phyloP scores from a whole-genome alignment of 2,113 vertebrate species.

The Procavia capensis region DNA sequence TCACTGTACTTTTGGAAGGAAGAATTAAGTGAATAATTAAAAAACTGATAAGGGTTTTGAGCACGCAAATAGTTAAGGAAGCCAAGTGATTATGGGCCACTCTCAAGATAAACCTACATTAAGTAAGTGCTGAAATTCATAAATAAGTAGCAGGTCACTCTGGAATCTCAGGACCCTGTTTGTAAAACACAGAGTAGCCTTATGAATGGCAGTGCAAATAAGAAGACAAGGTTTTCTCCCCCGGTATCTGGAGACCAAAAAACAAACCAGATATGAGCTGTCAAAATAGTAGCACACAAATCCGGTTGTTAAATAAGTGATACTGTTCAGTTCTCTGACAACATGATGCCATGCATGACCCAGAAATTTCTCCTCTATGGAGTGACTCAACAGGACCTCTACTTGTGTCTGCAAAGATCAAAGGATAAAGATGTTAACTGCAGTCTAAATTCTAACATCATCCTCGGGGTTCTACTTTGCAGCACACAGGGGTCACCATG shows the following conservation, averaged over 20 bases:
- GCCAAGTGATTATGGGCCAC: neutral
- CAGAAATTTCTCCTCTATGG: neutral
- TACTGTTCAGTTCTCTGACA: neutral
- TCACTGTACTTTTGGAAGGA: conserved; percentile 51
- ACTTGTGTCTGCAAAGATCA: neutral
- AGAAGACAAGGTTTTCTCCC: neutral
- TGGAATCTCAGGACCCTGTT: neutral
- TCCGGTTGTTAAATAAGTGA: neutral
- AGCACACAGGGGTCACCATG: neutral
- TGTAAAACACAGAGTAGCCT: neutral
- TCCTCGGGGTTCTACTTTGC: neutral
- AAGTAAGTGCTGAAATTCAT: conserved; percentile 1
- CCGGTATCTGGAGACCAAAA: neutral
- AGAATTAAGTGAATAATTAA: conserved; percentile 68
- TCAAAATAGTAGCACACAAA: neutral
- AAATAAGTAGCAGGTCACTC: neutral
- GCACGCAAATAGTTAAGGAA: neutral
- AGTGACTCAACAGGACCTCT: rapidly evolving
- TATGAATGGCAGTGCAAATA: neutral
- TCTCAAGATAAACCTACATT: neutral
- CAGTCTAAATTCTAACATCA: neutral
- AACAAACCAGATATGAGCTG: conserved; percentile 3
- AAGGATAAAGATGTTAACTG: neutral
- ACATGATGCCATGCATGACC: neutral
- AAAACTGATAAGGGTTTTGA: conserved; percentile 59